Percentiles rank a stretch among this genome's conserved stretches.
These are phyloP conservation scores for Aphis gossypii DNA, from an alignment of 1,140 invertebrate species.

Conservation along the genomic window DNA sequence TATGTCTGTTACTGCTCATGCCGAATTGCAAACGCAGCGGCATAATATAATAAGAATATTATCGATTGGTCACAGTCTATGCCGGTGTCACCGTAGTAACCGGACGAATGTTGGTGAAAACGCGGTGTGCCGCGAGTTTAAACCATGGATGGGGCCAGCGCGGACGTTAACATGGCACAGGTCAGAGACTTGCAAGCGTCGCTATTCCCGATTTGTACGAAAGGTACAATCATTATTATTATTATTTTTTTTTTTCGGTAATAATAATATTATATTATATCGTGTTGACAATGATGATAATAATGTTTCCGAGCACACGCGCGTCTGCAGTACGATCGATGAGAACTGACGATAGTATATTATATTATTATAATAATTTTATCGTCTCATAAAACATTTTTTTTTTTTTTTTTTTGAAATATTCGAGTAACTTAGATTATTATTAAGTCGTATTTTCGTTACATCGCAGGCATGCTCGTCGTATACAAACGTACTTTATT, in stretches of 20 bases:
- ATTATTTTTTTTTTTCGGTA: background rate
- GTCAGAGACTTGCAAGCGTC: constrained; percentile 61
- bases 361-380: background rate
- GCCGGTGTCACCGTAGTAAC: constrained; percentile 50
- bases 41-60: constrained; percentile 27
- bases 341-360: background rate
- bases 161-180: constrained; percentile 46
- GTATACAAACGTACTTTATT: no score
- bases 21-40: background rate
- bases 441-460: background rate
- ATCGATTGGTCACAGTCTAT: constrained; percentile 7
- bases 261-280: background rate
- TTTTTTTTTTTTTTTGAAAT: background rate
- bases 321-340: background rate
- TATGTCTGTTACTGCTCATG: background rate
- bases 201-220: constrained; percentile 61
- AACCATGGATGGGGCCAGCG: constrained; percentile 35
- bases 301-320: background rate
- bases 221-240: constrained; percentile 59
- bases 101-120: background rate
- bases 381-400: background rate
- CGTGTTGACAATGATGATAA: background rate
- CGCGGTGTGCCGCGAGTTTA: constrained; percentile 23
- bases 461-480: background rate
- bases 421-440: background rate